Percentiles rank a stretch among this genome's conserved stretches.
These are phyloP conservation scores for Electrona antarctica DNA, from an alignment of 2,113 vertebrate genomes.

Conservation along the genomic window DNA sequence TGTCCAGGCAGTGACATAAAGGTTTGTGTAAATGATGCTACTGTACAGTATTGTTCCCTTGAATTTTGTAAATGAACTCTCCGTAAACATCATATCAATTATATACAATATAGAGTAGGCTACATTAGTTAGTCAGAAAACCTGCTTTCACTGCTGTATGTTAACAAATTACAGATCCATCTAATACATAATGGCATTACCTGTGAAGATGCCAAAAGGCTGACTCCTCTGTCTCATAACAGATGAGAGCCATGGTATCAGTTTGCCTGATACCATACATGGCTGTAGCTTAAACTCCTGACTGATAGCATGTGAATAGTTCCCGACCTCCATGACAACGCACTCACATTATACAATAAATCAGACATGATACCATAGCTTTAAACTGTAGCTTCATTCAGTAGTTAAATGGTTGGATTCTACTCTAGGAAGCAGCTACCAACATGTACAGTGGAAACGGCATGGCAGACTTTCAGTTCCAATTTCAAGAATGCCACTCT, in stretches of 20 bases:
- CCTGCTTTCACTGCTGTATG: slow-evolving; percentile 9
- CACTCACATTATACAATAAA: slow-evolving; percentile 36
- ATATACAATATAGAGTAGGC: slow-evolving; percentile 19
- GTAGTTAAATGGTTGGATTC: slow-evolving; percentile 45
- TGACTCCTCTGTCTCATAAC: slow-evolving; percentile 27
- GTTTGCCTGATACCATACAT: slow-evolving; percentile 17
- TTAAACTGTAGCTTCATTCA: slow-evolving; percentile 23
- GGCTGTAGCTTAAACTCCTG: slow-evolving; percentile 6
- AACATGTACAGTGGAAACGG: slow-evolving; percentile 24
- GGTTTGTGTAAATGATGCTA: neutral
- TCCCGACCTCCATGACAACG: slow-evolving; percentile 25
- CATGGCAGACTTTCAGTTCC: slow-evolving; percentile 62
- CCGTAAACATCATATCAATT: slow-evolving; percentile 55
- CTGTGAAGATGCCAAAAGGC: neutral
- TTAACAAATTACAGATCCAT: slow-evolving; percentile 21
- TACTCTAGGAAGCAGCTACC: neutral
- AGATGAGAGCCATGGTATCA: slow-evolving; percentile 8
- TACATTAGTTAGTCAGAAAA: neutral
- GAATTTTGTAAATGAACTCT: neutral
- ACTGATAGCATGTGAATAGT: neutral
- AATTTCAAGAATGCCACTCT: slow-evolving; percentile 71
- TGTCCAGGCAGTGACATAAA: too few relatives aligned
- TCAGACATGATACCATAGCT: slow-evolving; percentile 40
- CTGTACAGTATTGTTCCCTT: neutral
- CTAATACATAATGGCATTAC: slow-evolving; percentile 15